These are phyloP conservation scores for Chloropsis cyanopogon DNA, from an alignment of 2,113 vertebrate genomes.

Conservation along the genomic window DNA sequence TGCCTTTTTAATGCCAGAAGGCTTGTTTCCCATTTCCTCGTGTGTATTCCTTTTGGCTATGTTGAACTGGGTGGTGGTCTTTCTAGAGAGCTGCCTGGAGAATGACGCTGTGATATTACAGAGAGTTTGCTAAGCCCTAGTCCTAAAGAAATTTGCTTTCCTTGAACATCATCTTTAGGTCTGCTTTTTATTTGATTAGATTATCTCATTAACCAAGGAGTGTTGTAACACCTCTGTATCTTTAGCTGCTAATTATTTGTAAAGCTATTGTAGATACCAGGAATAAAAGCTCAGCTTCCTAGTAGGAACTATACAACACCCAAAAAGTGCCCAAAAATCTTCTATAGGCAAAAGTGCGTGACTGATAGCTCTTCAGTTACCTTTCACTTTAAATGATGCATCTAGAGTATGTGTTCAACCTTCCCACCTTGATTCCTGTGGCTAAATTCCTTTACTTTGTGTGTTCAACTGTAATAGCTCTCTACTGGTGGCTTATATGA, in stretches of 20 bases:
- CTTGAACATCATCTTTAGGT: neutral
- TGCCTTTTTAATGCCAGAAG: neutral
- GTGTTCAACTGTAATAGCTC: neutral
- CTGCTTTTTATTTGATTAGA: neutral
- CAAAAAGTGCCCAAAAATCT: neutral
- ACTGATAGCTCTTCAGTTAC: neutral
- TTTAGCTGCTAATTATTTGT: neutral
- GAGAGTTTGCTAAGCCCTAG: neutral
- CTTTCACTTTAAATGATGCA: neutral
- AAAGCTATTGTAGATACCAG: neutral
- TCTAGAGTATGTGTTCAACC: neutral
- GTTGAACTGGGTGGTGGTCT: neutral
- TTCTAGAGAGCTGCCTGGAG: neutral
- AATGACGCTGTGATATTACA: neutral
- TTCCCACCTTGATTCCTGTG: neutral
- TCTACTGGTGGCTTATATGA: neutral
- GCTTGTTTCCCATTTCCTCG: neutral
- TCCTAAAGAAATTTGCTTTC: neutral
- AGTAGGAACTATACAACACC: neutral
- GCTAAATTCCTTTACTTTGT: neutral
- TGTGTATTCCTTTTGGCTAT: neutral
- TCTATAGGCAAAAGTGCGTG: neutral
- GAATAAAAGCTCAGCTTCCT: neutral
- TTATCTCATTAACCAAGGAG: neutral
- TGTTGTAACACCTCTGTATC: neutral